Conservation (phyloP, 2,797 vertebrate genomes). For the Crenuchus spilurus region DNA sequence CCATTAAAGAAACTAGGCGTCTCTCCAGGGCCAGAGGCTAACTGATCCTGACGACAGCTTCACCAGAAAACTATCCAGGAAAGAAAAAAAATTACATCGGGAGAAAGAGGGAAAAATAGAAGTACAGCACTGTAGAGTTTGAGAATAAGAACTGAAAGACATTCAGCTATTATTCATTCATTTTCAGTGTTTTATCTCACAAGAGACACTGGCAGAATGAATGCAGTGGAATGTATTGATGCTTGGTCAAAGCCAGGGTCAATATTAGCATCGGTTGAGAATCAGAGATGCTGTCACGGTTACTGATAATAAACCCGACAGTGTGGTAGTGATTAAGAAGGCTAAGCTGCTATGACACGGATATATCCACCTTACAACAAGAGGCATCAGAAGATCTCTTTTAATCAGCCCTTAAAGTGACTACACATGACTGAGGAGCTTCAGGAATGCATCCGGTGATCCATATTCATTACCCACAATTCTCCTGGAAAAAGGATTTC, state of each 20-base stretch:
- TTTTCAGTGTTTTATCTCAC: conserved; percentile 57
- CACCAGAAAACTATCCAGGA: conserved; percentile 43
- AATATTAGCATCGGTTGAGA: conserved; percentile 56
- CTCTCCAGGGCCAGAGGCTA: conserved; percentile 60
- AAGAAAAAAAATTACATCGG: conserved; percentile 37
- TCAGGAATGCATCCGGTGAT: conserved; percentile 78
- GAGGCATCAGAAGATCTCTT: conserved; percentile 72
- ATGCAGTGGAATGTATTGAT: conserved; percentile 56
- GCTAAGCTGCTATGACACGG: conserved; percentile 75
- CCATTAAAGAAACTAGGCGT: conserved; percentile 60
- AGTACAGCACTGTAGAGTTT: neutral
- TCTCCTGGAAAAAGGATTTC: conserved; percentile 53
- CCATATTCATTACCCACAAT: conserved; percentile 74
- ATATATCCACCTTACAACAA: conserved; percentile 72
- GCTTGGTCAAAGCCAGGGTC: conserved; percentile 59
- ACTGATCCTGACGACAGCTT: conserved; percentile 57
- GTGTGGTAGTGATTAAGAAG: conserved; percentile 79
- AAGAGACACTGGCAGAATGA: conserved; percentile 52
- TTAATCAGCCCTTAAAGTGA: conserved; percentile 79
- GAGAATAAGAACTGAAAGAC: conserved; percentile 8
- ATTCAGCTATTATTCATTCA: conserved; percentile 35
- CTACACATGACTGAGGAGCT: conserved; percentile 74
- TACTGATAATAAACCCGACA: conserved; percentile 60
- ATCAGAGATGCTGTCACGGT: conserved; percentile 63
- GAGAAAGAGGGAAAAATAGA: neutral